These are phyloP conservation scores for Schizaphis graminum DNA, from an alignment of 2,888 invertebrate genomes.

Conservation along the genomic window DNA sequence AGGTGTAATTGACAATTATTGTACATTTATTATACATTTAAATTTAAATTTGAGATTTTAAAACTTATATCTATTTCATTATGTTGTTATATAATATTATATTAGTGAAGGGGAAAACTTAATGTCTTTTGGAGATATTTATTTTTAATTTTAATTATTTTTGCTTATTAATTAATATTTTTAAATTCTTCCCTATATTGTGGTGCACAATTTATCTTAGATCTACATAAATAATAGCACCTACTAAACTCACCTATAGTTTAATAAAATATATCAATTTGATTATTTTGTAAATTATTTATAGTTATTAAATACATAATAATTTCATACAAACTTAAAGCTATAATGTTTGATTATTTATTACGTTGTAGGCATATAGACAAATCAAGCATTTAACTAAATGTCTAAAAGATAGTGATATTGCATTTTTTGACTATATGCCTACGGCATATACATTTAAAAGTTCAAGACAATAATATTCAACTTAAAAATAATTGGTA, in stretches of 20 bases:
- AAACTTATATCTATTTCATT: neutral
- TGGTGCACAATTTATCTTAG: neutral
- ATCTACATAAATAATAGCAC: neutral
- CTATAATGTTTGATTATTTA: neutral
- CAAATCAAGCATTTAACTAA: too few relatives aligned
- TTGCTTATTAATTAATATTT: neutral
- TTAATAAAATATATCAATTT: neutral
- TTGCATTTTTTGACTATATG: neutral
- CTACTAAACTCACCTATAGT: too few relatives aligned
- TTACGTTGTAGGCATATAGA: too few relatives aligned
- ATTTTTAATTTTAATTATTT: neutral
- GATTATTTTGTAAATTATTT: neutral
- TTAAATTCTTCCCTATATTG: neutral
- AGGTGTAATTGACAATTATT: neutral
- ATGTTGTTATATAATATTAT: neutral
- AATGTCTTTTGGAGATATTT: neutral
- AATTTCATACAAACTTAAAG: neutral
- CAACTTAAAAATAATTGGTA: neutral
- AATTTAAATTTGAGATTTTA: neutral
- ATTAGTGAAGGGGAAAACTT: neutral
- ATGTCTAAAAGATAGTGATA: too few relatives aligned
- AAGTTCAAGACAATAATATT: neutral
- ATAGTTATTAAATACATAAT: neutral
- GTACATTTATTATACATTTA: rapidly evolving
- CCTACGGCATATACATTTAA: too few relatives aligned